These are phyloP conservation scores for Caradrina clavipalpis DNA, from an alignment of 2,888 invertebrate species.

Conservation along the genomic window DNA sequence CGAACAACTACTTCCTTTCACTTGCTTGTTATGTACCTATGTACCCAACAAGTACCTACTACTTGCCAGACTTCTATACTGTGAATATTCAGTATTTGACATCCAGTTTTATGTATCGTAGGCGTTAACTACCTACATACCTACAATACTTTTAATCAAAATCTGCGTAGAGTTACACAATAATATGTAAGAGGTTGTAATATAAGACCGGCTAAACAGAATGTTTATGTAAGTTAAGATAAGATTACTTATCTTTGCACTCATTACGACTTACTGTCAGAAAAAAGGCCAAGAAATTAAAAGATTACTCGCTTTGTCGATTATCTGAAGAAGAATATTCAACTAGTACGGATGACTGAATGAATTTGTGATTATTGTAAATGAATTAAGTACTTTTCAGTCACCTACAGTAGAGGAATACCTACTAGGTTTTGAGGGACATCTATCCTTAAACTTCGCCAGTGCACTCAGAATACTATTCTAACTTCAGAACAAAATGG, in stretches of 20 bases:
- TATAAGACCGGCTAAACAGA: background rate
- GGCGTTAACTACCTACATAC: background rate
- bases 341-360: too few relatives aligned
- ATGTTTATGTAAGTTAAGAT: slow-evolving; percentile 15
- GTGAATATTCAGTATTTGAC: background rate
- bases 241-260: slow-evolving; percentile 23
- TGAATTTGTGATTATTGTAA: too few relatives aligned
- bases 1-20: slow-evolving; percentile 39
- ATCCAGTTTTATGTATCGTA: slow-evolving; percentile 5
- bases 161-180: background rate
- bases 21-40: slow-evolving; percentile 27
- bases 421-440: too few relatives aligned
- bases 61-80: background rate
- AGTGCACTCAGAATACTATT: too few relatives aligned
- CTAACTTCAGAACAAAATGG: too few relatives aligned
- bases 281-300: background rate
- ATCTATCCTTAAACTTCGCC: too few relatives aligned
- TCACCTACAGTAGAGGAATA: too few relatives aligned
- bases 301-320: background rate
- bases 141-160: background rate
- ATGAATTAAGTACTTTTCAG: too few relatives aligned
- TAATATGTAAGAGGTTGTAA: slow-evolving; percentile 2
- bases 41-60: background rate
- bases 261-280: background rate
- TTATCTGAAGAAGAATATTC: background rate